Evolutionary conservation across 2,888 invertebrate species (phyloP).

Genomic region (Coleophora deauratella): DNA sequence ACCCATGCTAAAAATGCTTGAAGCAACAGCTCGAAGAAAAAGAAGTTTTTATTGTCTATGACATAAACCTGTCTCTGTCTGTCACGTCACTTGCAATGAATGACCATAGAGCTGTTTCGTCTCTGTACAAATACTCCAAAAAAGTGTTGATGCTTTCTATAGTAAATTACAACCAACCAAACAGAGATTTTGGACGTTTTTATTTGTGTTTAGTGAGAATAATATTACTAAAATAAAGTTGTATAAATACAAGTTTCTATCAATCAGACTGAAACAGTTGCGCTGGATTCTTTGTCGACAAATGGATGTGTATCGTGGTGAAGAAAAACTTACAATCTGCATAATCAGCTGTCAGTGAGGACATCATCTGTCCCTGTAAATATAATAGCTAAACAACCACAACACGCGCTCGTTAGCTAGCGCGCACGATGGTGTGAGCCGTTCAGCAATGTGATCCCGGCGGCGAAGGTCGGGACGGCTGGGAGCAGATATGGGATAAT

Average conservation of each 20-base stretch:
- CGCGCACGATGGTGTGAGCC: conserved; percentile 56
- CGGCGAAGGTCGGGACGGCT: conserved; percentile 38
- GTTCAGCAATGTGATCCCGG: conserved; percentile 51
- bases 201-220: conserved; percentile 53
- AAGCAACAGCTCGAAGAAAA: neutral
- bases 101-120: conserved; percentile 48
- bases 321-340: conserved; percentile 73
- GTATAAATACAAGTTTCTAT: conserved; percentile 40
- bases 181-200: conserved; percentile 64
- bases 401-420: conserved; percentile 51
- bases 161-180: conserved; percentile 71
- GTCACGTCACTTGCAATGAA: conserved; percentile 38
- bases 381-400: conserved; percentile 69
- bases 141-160: conserved; percentile 75
- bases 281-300: conserved; percentile 48
- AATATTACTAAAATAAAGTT: conserved; percentile 58
- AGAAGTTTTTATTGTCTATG: conserved; percentile 2
- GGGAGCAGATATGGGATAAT: conserved; percentile 66
- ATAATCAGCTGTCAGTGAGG: conserved; percentile 75
- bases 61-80: conserved; percentile 7
- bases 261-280: conserved; percentile 35
- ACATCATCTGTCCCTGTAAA: conserved; percentile 75
- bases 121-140: conserved; percentile 65
- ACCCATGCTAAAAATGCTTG: too few relatives aligned
- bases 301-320: conserved; percentile 65